phyloP scores from a whole-genome alignment of 2,113 vertebrate species.

The Rhabdomys dilectus region DNA sequence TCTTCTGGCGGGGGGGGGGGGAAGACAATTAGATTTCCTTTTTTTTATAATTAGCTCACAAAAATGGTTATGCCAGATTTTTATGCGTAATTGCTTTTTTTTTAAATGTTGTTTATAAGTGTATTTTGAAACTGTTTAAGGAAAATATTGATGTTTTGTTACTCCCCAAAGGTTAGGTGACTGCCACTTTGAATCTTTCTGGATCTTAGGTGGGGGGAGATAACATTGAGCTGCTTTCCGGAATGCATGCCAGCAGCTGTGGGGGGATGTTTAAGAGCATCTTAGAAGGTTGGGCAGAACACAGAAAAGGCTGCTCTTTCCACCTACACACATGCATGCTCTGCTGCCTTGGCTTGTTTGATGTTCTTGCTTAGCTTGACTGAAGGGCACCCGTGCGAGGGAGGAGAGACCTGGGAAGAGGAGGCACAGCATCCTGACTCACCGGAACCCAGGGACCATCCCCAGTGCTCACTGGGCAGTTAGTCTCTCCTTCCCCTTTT shows the following conservation, averaged over 20 bases:
- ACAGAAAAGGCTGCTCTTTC: background rate
- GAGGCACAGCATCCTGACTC: background rate
- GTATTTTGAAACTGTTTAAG: slow-evolving; percentile 44
- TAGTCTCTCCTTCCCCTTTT: background rate
- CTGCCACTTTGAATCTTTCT: slow-evolving; percentile 11
- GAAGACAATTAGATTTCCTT: slow-evolving; percentile 18
- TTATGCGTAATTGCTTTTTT: background rate
- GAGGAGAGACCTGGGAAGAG: accelerated
- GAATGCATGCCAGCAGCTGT: background rate
- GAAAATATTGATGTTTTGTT: slow-evolving; percentile 43
- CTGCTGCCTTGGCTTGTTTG: background rate
- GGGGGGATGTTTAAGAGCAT: background rate
- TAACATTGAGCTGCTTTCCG: background rate
- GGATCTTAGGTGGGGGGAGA: background rate
- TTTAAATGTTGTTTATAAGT: slow-evolving; percentile 30
- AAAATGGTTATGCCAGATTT: slow-evolving; percentile 30
- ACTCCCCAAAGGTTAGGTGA: background rate
- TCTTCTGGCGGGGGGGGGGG: background rate
- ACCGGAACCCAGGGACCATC: background rate
- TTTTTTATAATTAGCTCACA: slow-evolving; percentile 60
- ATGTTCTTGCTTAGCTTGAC: background rate
- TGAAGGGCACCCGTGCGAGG: background rate
- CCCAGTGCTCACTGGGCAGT: background rate
- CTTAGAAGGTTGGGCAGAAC: background rate
- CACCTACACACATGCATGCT: accelerated